Base-by-base conservation (phyloP, 2,888 invertebrate species). In the Drosophila algonquin region DNA sequence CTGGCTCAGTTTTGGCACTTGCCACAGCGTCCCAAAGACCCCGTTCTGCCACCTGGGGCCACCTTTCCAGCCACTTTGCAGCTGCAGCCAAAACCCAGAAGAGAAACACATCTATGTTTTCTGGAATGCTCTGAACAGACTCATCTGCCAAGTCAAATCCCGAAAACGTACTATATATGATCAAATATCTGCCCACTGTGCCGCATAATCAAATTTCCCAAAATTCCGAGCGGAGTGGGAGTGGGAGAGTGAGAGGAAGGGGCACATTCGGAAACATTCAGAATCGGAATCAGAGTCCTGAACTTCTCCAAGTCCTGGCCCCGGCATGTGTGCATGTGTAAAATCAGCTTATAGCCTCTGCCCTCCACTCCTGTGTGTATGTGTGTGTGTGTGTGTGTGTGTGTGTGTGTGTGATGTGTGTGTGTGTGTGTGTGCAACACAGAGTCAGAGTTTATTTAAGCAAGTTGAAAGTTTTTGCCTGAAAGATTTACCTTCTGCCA, bases 401-500 rank as follows among this genome's bases (percentile, higher is more conserved):
- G 56, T 70, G n/a, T n/a, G n/a, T n/a, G n/a, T 55, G 44, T 63
- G 44, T 65, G 18, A n/a, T 68, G 44, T 70, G 56, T 70, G 60
- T 62, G 46, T 62, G 32, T 48, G 60, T 62, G 46, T 62, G 73
- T 82, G 75, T 75, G 75, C 60, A 52, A 57, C 75, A 70, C 55
- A 27, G 45, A 79, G 86, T 71, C 55, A 35, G 45, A 79, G 86
- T 84, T 89, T 88, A 87, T 84, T 86, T 87, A 87, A 87, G 89
- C 78, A 79, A 89, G 80, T 84, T 79, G 79, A 87, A 89, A 88
- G 88, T 89, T 89, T 88, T 86, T 75, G 81, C 80, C 79, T 61
- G 79, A 73, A 86, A 89, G 87, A 87, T 88, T 88, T 87, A 86
- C 84, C 87, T 81, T 85, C 76, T 79, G 75, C 84, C 73, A 77